These are phyloP conservation scores for Lagothrix lagotricha DNA, from an alignment of 2,797 vertebrate species.

Conservation along the genomic window DNA sequence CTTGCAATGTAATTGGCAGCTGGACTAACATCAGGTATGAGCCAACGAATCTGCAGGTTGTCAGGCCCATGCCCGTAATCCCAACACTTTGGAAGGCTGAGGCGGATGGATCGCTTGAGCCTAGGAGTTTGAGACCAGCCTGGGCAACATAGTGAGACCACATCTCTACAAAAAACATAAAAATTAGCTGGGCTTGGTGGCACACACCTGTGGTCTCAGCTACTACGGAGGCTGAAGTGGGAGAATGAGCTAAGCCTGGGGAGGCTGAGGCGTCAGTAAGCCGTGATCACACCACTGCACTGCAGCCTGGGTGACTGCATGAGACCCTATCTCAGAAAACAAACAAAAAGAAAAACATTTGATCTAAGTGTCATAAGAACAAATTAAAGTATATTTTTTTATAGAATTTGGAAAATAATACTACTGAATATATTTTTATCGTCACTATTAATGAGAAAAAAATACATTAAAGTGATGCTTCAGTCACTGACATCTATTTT, in stretches of 20 bases:
- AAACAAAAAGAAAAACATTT: not conserved
- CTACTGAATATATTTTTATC: not conserved
- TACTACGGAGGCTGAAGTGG: too few relatives aligned
- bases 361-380: not conserved
- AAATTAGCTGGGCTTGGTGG: not conserved
- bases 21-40: not conserved
- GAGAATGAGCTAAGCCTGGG: too few relatives aligned
- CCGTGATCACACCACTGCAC: rapidly evolving
- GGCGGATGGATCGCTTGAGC: not conserved
- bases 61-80: not conserved
- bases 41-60: not conserved
- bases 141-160: not conserved
- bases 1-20: not conserved
- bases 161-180: not conserved
- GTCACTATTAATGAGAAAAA: not conserved
- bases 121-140: too few relatives aligned
- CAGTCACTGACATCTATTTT: not conserved
- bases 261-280: not conserved
- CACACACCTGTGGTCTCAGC: too few relatives aligned
- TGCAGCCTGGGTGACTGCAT: not conserved
- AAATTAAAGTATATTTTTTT: not conserved
- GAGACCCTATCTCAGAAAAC: not conserved
- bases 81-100: not conserved
- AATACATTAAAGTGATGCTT: not conserved
- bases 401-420: not conserved